phyloP scores from a whole-genome alignment of 2,113 vertebrate genomes.

The Urocitellus parryii region DNA sequence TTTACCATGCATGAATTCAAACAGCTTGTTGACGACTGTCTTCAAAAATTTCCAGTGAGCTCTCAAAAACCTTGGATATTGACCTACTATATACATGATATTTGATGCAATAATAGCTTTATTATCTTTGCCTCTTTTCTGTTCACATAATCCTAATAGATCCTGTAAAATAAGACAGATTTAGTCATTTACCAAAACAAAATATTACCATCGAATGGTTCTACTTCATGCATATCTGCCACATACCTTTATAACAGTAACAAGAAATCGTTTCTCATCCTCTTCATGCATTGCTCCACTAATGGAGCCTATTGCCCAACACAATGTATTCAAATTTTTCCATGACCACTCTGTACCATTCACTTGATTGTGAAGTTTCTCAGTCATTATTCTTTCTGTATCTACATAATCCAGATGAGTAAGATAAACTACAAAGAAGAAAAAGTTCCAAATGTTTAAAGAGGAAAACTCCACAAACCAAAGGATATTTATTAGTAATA shows the following conservation, averaged over 20 bases:
- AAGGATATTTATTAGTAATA: neutral
- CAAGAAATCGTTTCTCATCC: conserved; percentile 98
- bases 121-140: conserved; percentile 99
- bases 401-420: conserved; percentile 99
- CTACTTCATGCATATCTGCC: neutral
- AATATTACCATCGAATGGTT: neutral
- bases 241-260: conserved; percentile 98
- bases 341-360: conserved; percentile 99
- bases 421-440: conserved; percentile 93
- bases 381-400: conserved; percentile 98
- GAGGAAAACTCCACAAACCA: neutral
- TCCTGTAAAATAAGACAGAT: conserved; percentile 88
- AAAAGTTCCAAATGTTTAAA: neutral
- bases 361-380: conserved; percentile 99
- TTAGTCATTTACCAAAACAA: neutral
- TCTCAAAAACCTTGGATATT: conserved; percentile 98
- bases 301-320: conserved; percentile 99
- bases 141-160: conserved; percentile 97
- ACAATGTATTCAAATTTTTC: conserved; percentile 99
- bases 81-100: conserved; percentile 99
- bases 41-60: conserved; percentile 99
- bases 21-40: conserved; percentile 99
- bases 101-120: conserved; percentile 99
- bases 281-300: conserved; percentile 99
- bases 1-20: conserved; percentile 99